Base-by-base conservation (phyloP, 2,797 vertebrate species). In the Helarctos malayanus region DNA sequence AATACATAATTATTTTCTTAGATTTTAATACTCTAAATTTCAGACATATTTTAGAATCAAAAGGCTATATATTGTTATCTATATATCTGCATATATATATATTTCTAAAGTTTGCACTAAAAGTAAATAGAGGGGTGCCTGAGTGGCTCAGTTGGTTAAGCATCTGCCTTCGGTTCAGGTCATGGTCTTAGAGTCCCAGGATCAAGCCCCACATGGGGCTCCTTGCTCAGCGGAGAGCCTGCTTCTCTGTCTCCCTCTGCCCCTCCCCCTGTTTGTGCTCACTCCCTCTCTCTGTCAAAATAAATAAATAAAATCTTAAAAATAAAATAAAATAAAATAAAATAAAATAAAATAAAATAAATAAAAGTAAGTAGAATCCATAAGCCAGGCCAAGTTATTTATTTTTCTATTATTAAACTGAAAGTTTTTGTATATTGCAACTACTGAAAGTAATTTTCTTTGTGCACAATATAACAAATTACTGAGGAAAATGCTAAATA, bases 401-500 rank as follows among this genome's bases (percentile, higher is more conserved):
- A 16, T 65, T 41, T 18, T 27, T 2, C 3, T 35, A 10, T 71
- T 80, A 49, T 59, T 76, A 93, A 96, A 73, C 2, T 61, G 45
- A 89, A 96, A 15, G 0, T 76, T 92, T 81, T 52, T 89, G 78
- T 71, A 63, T 25, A 69, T 75, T 86, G 0, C 3, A 54, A 78
- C 10, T 57, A 10, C 18, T 38, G 7, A 84, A 73, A 93, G 27
- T 89, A 76, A 91, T 84, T 91, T 93, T 87, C 7, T 86, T 71
- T 12, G 11, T 90, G 13, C 11, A 52, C 1, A 76, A 84, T 7
- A 91, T 80, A 84, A 93, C 27, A 68, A 56, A 76, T 68, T 82
- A 88, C 10, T 49, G 29, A 83, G 47, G 8, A 84, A 96, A 76
- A 71, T 89, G 29, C 47, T 52, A 85, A 61, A 82, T 76, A 68